These are phyloP conservation scores for Pantherophis vulpinus DNA, from an alignment of 2,797 vertebrate species.

Conservation along the genomic window DNA sequence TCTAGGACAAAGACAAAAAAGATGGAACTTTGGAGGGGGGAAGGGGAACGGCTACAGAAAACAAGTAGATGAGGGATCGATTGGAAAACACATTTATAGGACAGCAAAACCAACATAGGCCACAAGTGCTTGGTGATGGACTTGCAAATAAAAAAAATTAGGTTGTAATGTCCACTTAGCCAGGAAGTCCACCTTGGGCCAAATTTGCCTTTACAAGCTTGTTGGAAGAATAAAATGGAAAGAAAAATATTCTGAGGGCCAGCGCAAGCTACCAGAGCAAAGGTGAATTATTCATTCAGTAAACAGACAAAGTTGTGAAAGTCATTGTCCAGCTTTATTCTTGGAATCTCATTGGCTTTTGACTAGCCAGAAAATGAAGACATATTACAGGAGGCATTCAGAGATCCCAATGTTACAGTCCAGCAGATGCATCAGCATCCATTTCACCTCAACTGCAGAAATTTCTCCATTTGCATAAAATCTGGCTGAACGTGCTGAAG, in stretches of 20 bases:
- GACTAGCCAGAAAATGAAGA: background rate
- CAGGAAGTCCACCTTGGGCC: background rate
- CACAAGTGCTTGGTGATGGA: background rate
- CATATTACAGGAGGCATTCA: background rate
- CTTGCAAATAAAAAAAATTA: background rate
- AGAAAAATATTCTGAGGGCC: background rate
- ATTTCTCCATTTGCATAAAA: background rate
- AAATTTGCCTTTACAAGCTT: background rate
- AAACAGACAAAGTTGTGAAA: background rate
- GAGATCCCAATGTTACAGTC: background rate
- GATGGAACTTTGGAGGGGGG: background rate
- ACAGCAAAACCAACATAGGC: background rate
- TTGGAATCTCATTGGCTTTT: background rate
- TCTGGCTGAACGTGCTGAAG: background rate
- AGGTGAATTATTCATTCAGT: background rate
- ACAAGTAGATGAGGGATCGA: background rate
- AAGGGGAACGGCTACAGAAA: background rate
- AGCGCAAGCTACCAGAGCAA: background rate
- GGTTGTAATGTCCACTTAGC: background rate
- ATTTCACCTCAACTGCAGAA: background rate
- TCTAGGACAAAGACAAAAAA: background rate
- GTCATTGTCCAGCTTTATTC: background rate
- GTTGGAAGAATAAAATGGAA: background rate
- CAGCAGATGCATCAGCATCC: background rate
- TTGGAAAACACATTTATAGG: background rate